Evolutionary conservation across 35 echinoderm and acorn worm genomes (phyloP).

Genomic region (Diadema setosum): DNA sequence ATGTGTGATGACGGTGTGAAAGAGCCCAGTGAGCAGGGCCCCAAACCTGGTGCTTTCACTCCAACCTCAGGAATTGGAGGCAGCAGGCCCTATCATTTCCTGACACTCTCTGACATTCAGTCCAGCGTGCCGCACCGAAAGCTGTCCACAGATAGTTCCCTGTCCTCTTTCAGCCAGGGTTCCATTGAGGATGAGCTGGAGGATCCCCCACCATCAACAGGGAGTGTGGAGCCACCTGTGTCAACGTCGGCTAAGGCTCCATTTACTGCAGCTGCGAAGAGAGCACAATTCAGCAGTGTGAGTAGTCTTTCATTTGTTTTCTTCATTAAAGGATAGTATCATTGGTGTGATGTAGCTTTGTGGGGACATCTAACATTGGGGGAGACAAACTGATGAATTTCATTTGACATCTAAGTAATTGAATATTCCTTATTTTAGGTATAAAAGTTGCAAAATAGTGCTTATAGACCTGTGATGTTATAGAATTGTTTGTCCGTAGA

Average conservation of each 20-base stretch:
- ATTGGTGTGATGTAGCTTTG: too few species aligned
- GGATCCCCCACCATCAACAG: neutral
- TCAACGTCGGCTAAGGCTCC: neutral
- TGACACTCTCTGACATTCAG: slow-evolving; percentile 28
- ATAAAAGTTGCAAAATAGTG: too few species aligned
- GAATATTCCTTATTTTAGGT: too few species aligned
- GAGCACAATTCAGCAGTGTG: slow-evolving; percentile 18
- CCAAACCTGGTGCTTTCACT: slow-evolving; percentile 2
- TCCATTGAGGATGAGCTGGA: slow-evolving; percentile 21
- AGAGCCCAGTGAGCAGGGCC: neutral
- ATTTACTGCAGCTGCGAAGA: neutral
- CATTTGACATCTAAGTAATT: too few species aligned
- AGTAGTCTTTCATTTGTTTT: too few species aligned
- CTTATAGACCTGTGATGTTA: too few species aligned
- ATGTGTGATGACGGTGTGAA: neutral
- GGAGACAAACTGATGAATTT: too few species aligned
- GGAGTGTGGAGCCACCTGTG: neutral
- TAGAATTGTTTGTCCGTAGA: too few species aligned
- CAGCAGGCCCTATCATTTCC: neutral
- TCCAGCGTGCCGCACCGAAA: neutral
- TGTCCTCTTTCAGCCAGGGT: slow-evolving; percentile 31
- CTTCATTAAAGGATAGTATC: too few species aligned
- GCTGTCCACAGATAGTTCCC: slow-evolving; percentile 13
- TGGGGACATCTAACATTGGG: too few species aligned
- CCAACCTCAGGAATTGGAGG: neutral